Evolutionary conservation across 1,140 invertebrate species (phyloP).

Genomic region (Metaphire vulgaris): DNA sequence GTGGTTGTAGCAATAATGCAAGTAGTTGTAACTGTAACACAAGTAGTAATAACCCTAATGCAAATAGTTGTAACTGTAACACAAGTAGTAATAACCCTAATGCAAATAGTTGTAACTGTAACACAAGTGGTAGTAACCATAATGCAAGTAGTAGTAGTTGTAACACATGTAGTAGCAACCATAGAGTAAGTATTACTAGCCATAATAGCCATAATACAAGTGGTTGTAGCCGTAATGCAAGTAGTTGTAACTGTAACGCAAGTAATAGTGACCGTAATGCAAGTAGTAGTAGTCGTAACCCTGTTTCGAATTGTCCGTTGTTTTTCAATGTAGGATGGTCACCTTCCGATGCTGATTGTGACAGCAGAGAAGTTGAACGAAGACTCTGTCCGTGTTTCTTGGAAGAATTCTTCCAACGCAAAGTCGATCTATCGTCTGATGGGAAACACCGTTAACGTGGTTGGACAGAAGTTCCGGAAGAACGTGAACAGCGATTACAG

Average conservation of each 20-base stretch:
- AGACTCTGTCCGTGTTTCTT: conserved; percentile 33
- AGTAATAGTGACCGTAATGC: background rate
- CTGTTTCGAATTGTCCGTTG: background rate
- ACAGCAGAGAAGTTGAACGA: background rate
- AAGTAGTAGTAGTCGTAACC: background rate
- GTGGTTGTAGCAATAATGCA: too few species aligned
- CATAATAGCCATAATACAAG: background rate
- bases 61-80: background rate
- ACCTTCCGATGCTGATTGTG: conserved; percentile 21
- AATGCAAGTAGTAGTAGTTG: background rate
- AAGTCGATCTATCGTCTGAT: conserved; percentile 40
- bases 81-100: background rate
- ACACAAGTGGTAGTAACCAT: background rate
- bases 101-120: background rate
- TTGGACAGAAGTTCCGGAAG: conserved; percentile 44
- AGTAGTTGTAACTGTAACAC: too few species aligned
- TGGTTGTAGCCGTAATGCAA: background rate
- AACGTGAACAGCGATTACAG: conserved; percentile 49
- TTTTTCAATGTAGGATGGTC: background rate
- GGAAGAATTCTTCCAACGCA: conserved; percentile 35
- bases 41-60: background rate
- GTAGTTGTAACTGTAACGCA: background rate
- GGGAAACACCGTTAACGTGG: conserved; percentile 46
- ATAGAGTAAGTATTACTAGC: background rate
- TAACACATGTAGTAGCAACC: background rate